Evolutionary conservation across 2,888 invertebrate genomes (phyloP).

Genomic region (Vesta saturnalis): DNA sequence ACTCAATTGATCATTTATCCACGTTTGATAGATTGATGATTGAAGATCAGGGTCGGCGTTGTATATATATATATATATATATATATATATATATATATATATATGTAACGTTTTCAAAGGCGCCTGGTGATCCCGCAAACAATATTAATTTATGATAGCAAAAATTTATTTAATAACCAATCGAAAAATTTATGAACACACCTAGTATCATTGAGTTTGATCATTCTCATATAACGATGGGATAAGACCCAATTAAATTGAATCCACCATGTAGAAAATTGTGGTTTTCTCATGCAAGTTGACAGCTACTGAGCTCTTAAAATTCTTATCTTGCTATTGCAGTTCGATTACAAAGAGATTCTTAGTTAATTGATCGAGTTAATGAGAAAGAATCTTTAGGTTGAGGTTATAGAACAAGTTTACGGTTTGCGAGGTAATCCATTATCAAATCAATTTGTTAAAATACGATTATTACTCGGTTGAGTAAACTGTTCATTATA

Average conservation of each 20-base stretch:
- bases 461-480: constrained; percentile 33
- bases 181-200: constrained; percentile 16
- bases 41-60: constrained; percentile 37
- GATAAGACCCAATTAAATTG: constrained; percentile 35
- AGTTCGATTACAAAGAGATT: constrained; percentile 23
- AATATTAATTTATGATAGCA: constrained; percentile 35
- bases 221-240: constrained; percentile 13
- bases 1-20: constrained; percentile 31
- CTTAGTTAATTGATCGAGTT: constrained; percentile 8
- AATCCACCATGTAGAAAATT: constrained; percentile 36
- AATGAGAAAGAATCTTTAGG: constrained; percentile 16
- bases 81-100: too few species aligned
- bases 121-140: constrained; percentile 41
- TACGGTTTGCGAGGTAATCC: constrained; percentile 27
- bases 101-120: constrained; percentile 35
- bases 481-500: constrained; percentile 30
- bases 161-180: constrained; percentile 30
- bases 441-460: constrained; percentile 35
- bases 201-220: neutral
- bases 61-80: too few species aligned
- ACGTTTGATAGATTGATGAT: constrained; percentile 39
- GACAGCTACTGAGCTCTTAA: constrained; percentile 37
- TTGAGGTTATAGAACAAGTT: constrained; percentile 27
- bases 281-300: constrained; percentile 35
- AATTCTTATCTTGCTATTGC: constrained; percentile 28